phyloP scores from a whole-genome alignment of 2,797 vertebrate genomes.

The Gallinago nigripennis region DNA sequence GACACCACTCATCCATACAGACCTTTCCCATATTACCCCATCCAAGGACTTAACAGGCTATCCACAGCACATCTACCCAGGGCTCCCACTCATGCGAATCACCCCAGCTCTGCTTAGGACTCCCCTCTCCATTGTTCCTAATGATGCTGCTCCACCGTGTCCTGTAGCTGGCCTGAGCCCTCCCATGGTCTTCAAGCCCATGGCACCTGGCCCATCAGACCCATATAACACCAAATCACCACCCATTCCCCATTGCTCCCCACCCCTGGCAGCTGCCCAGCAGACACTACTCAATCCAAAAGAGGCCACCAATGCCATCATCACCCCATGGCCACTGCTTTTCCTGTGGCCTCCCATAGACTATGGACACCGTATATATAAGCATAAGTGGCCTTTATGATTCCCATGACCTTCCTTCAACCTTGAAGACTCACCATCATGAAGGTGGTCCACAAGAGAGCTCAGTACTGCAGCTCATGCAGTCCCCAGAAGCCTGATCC shows the following conservation, averaged over 20 bases:
- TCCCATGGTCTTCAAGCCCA: not conserved
- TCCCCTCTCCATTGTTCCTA: not conserved
- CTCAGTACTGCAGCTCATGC: not conserved
- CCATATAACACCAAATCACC: not conserved
- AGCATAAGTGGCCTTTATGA: not conserved
- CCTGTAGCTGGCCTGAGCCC: not conserved
- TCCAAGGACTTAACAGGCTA: not conserved
- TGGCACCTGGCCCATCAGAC: accelerated
- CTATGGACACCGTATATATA: not conserved
- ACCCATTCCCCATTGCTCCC: not conserved
- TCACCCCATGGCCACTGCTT: not conserved
- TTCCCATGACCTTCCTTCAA: not conserved
- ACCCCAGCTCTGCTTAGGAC: not conserved
- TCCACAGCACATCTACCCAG: not conserved
- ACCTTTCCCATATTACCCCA: not conserved
- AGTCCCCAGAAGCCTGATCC: not conserved
- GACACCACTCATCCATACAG: not conserved
- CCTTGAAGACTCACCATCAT: not conserved
- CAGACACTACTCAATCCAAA: not conserved
- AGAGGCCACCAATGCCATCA: not conserved
- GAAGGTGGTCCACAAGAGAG: accelerated
- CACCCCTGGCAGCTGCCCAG: not conserved
- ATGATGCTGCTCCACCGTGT: not conserved
- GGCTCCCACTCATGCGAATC: not conserved
- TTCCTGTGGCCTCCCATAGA: not conserved